Evolutionary conservation across 1,140 invertebrate genomes (phyloP).

Genomic region (Cheumatopsyche charites): DNA sequence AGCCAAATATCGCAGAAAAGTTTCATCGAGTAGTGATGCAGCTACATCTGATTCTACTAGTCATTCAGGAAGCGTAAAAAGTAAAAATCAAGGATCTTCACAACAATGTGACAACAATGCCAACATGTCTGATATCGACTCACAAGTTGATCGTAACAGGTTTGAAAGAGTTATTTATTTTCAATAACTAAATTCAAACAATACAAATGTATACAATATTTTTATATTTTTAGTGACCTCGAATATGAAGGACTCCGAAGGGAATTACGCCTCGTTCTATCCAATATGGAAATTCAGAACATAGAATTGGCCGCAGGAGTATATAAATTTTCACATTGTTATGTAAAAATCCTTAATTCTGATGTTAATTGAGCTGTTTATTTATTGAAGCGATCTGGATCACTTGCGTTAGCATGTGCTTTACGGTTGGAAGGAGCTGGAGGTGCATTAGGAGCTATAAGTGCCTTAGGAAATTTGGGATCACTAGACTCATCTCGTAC

Average conservation of each 20-base stretch:
- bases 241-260: slow-evolving; percentile 72
- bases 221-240: slow-evolving; percentile 29
- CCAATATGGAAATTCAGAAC: slow-evolving; percentile 73
- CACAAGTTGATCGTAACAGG: slow-evolving; percentile 28
- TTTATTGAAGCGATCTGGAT: slow-evolving; percentile 32
- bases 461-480: slow-evolving; percentile 29
- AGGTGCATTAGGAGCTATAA: slow-evolving; percentile 49
- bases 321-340: slow-evolving; percentile 28
- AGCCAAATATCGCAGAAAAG: slow-evolving; percentile 90
- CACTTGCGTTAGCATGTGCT: slow-evolving; percentile 48
- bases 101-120: slow-evolving; percentile 59
- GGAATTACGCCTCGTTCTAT: slow-evolving; percentile 90
- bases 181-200: neutral
- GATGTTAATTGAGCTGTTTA: neutral
- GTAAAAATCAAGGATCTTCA: slow-evolving; percentile 56
- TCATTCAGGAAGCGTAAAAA: slow-evolving; percentile 49
- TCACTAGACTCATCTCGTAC: slow-evolving; percentile 47
- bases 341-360: neutral
- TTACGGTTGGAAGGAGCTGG: slow-evolving; percentile 51
- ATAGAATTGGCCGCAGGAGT: slow-evolving; percentile 57
- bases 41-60: slow-evolving; percentile 47
- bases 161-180: neutral
- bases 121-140: slow-evolving; percentile 47
- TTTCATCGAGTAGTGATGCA: slow-evolving; percentile 60
- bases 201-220: neutral